Evolutionary conservation across 1,140 invertebrate genomes (phyloP).

Genomic region (Drosophila truncata): DNA sequence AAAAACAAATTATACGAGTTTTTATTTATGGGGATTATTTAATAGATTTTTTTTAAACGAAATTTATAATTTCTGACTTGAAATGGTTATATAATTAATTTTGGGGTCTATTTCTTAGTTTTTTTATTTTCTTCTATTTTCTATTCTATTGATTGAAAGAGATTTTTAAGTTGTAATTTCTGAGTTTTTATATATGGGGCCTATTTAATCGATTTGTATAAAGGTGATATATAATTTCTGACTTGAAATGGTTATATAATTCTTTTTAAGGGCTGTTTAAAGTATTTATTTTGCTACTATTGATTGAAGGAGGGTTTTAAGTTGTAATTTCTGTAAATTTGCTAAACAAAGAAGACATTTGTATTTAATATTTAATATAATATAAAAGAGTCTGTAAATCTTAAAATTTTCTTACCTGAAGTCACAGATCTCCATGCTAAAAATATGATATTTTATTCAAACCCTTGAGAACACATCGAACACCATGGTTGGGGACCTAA

Average conservation of each 20-base stretch:
- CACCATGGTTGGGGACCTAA: background rate
- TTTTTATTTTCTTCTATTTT: too few species aligned
- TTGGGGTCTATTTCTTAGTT: too few species aligned
- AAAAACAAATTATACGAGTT: constrained; percentile 34
- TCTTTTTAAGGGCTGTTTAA: background rate
- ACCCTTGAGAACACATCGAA: background rate
- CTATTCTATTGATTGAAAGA: too few species aligned
- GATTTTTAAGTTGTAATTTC: too few species aligned
- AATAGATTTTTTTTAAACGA: background rate
- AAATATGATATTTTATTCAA: background rate
- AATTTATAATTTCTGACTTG: background rate
- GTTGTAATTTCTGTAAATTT: background rate
- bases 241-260: background rate
- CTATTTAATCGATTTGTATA: background rate
- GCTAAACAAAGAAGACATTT: background rate
- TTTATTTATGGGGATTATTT: background rate
- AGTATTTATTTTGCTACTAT: background rate
- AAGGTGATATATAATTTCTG: background rate
- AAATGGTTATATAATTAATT: too few species aligned
- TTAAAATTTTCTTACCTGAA: background rate
- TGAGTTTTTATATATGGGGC: constrained; percentile 21
- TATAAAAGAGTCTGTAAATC: background rate
- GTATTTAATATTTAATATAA: background rate
- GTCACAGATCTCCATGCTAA: background rate
- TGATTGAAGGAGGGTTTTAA: background rate